phyloP scores from a whole-genome alignment of 2,113 vertebrate genomes.

The Xiphophorus couchianus region DNA sequence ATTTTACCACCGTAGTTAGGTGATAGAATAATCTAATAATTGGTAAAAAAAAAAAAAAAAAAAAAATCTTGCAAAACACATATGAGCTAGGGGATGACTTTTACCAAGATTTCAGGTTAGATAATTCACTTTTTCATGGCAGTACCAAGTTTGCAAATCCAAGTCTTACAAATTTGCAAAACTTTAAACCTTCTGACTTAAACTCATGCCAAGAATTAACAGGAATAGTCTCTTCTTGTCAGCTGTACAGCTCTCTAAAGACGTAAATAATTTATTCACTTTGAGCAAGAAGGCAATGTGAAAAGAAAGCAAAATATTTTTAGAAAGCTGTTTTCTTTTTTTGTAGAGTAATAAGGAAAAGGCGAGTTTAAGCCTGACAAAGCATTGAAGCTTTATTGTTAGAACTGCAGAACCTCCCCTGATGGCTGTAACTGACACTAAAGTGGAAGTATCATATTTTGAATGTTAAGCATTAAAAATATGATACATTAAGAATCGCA shows the following conservation, averaged over 20 bases:
- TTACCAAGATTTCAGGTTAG: background rate
- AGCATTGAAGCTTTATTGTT: background rate
- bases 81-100: background rate
- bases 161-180: no score
- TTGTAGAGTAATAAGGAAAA: background rate
- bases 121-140: background rate
- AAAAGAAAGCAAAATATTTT: background rate
- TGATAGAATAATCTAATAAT: background rate
- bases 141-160: background rate
- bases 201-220: background rate
- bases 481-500: background rate
- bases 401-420: background rate
- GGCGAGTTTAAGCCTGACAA: background rate
- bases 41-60: no score
- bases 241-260: background rate
- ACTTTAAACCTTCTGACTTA: no score
- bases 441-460: background rate
- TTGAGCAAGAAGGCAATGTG: background rate
- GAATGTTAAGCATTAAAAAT: background rate
- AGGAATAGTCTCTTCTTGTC: background rate
- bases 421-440: background rate
- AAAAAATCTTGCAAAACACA: background rate
- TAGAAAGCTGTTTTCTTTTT: background rate
- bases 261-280: background rate
- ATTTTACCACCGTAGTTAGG: background rate